Conservation (phyloP, 2,113 vertebrate genomes). For the Climacteris rufus region DNA sequence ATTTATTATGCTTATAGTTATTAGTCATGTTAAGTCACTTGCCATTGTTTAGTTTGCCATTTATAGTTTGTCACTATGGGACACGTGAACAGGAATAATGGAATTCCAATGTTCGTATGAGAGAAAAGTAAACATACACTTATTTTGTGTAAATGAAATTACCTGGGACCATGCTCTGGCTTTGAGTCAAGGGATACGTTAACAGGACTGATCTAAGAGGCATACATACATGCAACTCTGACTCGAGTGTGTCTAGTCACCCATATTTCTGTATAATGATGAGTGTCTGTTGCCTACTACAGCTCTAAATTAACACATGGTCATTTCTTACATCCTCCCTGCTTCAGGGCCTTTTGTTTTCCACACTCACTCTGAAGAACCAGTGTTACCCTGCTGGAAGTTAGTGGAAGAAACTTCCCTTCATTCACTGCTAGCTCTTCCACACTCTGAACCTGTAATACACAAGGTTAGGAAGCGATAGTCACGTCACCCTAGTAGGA, state of each 20-base stretch:
- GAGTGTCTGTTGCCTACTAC: not conserved
- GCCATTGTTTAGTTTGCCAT: not conserved
- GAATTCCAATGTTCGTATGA: not conserved
- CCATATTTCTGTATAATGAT: not conserved
- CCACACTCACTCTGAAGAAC: not conserved
- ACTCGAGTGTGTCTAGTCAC: rapidly evolving
- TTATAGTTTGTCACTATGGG: not conserved
- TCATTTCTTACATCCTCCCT: not conserved
- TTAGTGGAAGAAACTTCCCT: not conserved
- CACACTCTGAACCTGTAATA: not conserved
- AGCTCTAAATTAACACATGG: not conserved
- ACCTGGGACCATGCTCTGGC: not conserved
- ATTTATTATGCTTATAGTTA: not conserved
- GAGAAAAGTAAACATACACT: not conserved
- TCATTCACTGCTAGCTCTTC: not conserved
- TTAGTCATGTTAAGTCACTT: not conserved
- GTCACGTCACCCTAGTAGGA: rapidly evolving
- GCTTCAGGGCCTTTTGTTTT: not conserved
- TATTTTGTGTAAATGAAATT: not conserved
- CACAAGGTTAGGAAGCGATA: not conserved
- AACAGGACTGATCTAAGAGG: not conserved
- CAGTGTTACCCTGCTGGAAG: not conserved
- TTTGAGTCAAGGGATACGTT: not conserved
- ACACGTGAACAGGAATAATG: not conserved
- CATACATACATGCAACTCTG: rapidly evolving